Evolutionary conservation across 1,140 invertebrate species (phyloP), one percentile per base, ranked within the genome.

Genomic region (Bradynema listronoti): DNA sequence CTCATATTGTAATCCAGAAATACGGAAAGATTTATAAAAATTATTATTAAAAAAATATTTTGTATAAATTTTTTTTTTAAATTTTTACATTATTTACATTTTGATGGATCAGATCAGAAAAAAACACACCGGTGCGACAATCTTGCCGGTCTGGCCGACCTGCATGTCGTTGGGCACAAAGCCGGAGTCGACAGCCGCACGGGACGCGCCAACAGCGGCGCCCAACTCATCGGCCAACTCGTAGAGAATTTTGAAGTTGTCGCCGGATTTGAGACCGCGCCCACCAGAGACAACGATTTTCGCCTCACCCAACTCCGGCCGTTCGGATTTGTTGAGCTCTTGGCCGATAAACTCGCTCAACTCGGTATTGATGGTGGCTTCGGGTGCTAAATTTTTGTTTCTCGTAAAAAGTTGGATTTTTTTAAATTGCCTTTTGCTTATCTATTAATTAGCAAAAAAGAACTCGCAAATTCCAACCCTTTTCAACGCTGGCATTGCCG

Each of bases 111-210:
- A 24, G n/a, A 27, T 24, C 30, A n/a, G n/a, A n/a, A n/a, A 27
- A 61, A 36, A 43, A 82, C 84, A 85, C 82, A 91, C 90, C 32
- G 94, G 94, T 11, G 93, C 93, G 50, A 98, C 91, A 81, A 98
- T 98, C 82, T 98, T 98, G 72, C 94, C 94, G 27, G 94, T 99
- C 80, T 99, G 94, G 22, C 94, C 94, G 67, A 97, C 87, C 84
- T 98, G 93, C 78, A 98, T 82, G 78, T 99, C 94, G 80, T 98
- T 98, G n/a, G 94, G 85, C 6, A 95, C 91, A 81, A 88, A 98
- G 24, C 95, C 95, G 52, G 93, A 93, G 83, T 98, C 94, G 1
- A 99, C 94, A n/a, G 94, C 94, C n/a, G 94, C 94, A 68, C 94
- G 84, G 5, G 93, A 96, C 6, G 94, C 94, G 39, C 94, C 94